These are phyloP conservation scores for Apeira syringaria DNA, from an alignment of 2,888 invertebrate genomes.

Conservation along the genomic window DNA sequence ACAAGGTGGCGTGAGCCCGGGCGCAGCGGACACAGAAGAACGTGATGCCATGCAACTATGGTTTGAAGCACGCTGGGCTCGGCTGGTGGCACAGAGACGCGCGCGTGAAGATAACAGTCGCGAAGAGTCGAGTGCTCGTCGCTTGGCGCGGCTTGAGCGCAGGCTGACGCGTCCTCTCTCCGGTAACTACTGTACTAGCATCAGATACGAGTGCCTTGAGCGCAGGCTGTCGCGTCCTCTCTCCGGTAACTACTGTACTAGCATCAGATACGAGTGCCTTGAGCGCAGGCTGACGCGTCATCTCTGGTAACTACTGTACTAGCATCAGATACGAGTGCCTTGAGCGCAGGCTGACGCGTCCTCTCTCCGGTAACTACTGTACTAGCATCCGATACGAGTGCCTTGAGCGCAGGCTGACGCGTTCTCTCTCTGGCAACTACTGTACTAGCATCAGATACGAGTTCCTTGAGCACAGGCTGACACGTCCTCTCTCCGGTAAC, in stretches of 20 bases:
- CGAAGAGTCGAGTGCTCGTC: slow-evolving; percentile 43
- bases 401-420: no score
- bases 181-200: slow-evolving; percentile 48
- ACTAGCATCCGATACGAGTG: no score
- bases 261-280: slow-evolving; percentile 49
- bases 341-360: no score
- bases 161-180: slow-evolving; percentile 58
- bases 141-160: slow-evolving; percentile 55
- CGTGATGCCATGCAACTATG: slow-evolving; percentile 73
- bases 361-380: no score
- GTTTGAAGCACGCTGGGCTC: slow-evolving; percentile 74
- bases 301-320: slow-evolving; percentile 56
- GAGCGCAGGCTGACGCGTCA: slow-evolving; percentile 56
- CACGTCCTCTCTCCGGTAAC: slow-evolving; percentile 62
- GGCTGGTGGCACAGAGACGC: slow-evolving; percentile 63
- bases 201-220: slow-evolving; percentile 53
- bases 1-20: slow-evolving; percentile 12
- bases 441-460: no score
- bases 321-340: no score
- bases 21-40: slow-evolving; percentile 52
- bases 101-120: slow-evolving; percentile 43
- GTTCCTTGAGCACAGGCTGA: slow-evolving; percentile 52
- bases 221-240: slow-evolving; percentile 56
- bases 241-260: slow-evolving; percentile 54
- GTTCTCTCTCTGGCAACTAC: no score